Percentiles rank a stretch among this genome's conserved stretches.
Evolutionary conservation across 2,113 vertebrate genomes (phyloP).

Genomic region (Taurulus bubalis): DNA sequence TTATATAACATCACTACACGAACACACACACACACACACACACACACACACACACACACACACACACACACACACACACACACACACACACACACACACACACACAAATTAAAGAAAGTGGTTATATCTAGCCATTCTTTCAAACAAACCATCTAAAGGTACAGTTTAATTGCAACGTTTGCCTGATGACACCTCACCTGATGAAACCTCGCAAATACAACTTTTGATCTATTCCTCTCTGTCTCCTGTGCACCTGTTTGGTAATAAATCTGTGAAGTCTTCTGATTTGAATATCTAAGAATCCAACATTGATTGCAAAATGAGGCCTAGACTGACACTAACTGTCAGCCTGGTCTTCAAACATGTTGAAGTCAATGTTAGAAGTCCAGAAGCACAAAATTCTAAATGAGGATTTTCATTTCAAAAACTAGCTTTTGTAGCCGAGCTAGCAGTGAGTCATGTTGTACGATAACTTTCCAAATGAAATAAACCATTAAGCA

Average conservation of each 20-base stretch:
- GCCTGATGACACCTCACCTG: too few species aligned
- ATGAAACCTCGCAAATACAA: not conserved
- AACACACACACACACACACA: too few species aligned
- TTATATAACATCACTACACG: not conserved
- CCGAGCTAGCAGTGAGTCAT: not conserved
- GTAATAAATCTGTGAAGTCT: not conserved
- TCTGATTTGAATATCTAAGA: not conserved
- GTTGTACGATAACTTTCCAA: not conserved
- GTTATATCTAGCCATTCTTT: not conserved
- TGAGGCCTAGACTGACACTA: not conserved
- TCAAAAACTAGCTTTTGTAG: not conserved
- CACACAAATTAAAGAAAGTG: not conserved
- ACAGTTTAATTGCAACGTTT: too few species aligned
- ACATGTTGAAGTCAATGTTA: not conserved
- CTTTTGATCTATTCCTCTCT: not conserved
- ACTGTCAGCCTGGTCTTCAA: not conserved
- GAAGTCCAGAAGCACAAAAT: not conserved
- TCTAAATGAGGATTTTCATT: not conserved
- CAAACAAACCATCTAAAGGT: not conserved
- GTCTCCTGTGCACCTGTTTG: not conserved
- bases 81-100: too few species aligned
- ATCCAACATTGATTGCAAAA: not conserved
- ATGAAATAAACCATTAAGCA: not conserved
- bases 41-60: too few species aligned
- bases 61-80: too few species aligned